These are phyloP conservation scores for Tetramorium simillimum DNA, from an alignment of 1,140 invertebrate genomes.

Conservation along the genomic window DNA sequence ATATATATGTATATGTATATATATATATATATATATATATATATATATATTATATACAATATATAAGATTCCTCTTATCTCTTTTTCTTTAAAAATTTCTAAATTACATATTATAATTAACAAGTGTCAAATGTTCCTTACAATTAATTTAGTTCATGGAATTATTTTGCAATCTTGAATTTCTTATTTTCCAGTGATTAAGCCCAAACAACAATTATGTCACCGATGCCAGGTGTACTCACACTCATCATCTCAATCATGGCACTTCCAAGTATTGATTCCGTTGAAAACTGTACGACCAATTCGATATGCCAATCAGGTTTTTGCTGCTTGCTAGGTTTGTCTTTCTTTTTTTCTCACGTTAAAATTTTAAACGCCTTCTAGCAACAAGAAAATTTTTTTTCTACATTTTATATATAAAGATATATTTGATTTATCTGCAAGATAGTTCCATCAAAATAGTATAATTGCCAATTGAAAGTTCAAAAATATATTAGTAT, in stretches of 20 bases:
- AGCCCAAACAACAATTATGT: constrained; percentile 42
- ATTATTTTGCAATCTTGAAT: background rate
- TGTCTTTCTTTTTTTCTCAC: background rate
- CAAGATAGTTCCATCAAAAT: background rate
- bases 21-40: too few relatives aligned
- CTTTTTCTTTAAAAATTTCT: too few relatives aligned
- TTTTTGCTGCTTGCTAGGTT: constrained; percentile 70
- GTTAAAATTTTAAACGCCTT: background rate
- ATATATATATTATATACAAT: too few relatives aligned
- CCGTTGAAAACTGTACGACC: constrained; percentile 47
- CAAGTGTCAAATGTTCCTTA: background rate
- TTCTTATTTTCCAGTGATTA: constrained; percentile 24
- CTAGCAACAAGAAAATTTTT: background rate
- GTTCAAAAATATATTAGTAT: background rate
- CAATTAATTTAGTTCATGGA: background rate
- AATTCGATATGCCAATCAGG: constrained; percentile 56
- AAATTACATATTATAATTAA: background rate
- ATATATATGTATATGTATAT: too few relatives aligned
- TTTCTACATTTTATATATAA: too few relatives aligned
- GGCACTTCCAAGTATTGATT: too few relatives aligned
- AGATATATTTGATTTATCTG: too few relatives aligned
- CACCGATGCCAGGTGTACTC: constrained; percentile 4
- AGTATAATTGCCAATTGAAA: background rate
- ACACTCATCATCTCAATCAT: constrained; percentile 7
- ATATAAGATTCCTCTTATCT: too few relatives aligned